phyloP scores from a whole-genome alignment of 2,888 invertebrate species.

The Diabrotica balteata region DNA sequence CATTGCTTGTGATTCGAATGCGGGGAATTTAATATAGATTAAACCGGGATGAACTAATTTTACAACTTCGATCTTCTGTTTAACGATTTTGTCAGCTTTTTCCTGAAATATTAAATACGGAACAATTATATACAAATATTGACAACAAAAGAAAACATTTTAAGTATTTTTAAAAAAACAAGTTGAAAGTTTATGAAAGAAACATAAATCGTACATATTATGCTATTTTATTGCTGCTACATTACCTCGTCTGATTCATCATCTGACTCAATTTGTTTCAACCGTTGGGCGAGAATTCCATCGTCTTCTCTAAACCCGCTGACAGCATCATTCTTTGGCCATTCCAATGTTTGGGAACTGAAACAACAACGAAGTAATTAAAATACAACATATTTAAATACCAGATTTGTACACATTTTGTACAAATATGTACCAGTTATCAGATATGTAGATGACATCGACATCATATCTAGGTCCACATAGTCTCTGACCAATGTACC shows the following conservation, averaged over 20 bases:
- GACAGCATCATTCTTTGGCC: conserved; percentile 55
- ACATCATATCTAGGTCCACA: too few relatives aligned
- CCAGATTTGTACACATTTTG: too few relatives aligned
- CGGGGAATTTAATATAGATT: conserved; percentile 59
- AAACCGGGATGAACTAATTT: conserved; percentile 49
- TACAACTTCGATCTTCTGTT: conserved; percentile 47
- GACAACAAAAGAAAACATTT: too few relatives aligned
- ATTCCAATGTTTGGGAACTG: conserved; percentile 57
- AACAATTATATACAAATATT: too few relatives aligned
- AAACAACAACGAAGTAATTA: conserved; percentile 23
- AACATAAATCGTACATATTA: too few relatives aligned
- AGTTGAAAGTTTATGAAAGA: too few relatives aligned
- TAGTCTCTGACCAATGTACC: too few relatives aligned
- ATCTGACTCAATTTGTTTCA: conserved; percentile 43
- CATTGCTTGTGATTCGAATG: conserved; percentile 42
- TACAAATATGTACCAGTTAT: too few relatives aligned
- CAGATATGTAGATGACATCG: too few relatives aligned
- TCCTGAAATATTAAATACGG: too few relatives aligned
- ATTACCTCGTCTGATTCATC: conserved; percentile 30
- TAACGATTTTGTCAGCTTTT: conserved; percentile 29
- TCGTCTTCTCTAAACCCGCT: conserved; percentile 35
- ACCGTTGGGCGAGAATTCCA: conserved; percentile 37
- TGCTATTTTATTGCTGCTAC: too few relatives aligned
- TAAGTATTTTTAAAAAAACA: too few relatives aligned
- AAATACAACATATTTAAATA: neutral